Evolutionary conservation across 2,113 vertebrate genomes (phyloP), one percentile per base, ranked within the genome.

Genomic region (Numida meleagris): DNA sequence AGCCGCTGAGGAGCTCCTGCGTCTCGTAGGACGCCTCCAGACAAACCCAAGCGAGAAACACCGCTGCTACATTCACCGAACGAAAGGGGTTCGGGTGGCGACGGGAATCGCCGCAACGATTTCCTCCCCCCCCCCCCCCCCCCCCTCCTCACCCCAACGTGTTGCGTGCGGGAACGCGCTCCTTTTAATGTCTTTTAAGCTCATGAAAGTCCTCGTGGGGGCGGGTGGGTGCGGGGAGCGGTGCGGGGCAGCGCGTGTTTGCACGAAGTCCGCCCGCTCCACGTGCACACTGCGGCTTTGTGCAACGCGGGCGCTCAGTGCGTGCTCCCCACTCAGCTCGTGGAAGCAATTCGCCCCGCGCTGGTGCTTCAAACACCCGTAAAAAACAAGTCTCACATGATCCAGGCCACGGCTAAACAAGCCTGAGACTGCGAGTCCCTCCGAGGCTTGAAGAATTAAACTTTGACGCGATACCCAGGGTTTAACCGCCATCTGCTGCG

Each of bases 401-500:
- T 74, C 82, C 83, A 16, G 53, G 36, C 68, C 62, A 6, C 6
- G 57, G 62, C 71, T 62, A 10, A 78, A 31, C 11, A 8, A 82
- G 62, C 36, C 79, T 74, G 94, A 58, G 68, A 90, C 46, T n/a
- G 13, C 79, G 42, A 86, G 76, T 53, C 68, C 73, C 59, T 70
- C 13, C 76, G 43, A 86, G 82, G 21, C 48, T 88, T 57, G 10
- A 58, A 20, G 63, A 90, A 90, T 92, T 81, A 58, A 90, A 88
- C 53, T 74, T 36, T 74, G 83, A 94, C 90, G 86, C 42, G 67
- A 9, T 24, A 92, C 14, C 89, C 89, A 66, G 61, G 15, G 4
- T 36, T 71, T 15, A 25, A 17, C 25, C 84, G 57, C 84, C 86
- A 92, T 92, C 91, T 93, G 95, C 83, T 88, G 50, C 72, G 66